These are phyloP conservation scores for Melopsittacus undulatus DNA, from an alignment of 2,797 vertebrate species.

Conservation along the genomic window DNA sequence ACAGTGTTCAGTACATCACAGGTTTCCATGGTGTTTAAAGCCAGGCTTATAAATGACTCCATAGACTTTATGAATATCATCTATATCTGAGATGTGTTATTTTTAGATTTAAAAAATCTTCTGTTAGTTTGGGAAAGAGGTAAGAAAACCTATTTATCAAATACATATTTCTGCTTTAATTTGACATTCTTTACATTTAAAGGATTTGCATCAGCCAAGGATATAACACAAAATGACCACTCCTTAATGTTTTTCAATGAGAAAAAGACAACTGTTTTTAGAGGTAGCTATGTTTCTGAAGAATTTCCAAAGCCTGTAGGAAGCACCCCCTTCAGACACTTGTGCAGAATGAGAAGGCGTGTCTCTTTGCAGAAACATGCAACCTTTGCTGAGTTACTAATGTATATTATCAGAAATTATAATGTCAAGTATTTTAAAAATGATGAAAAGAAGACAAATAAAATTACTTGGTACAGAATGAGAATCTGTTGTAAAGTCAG, in stretches of 20 bases:
- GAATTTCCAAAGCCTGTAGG: background rate
- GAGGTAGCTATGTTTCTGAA: background rate
- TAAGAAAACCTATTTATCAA: background rate
- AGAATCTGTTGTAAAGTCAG: conserved; percentile 5
- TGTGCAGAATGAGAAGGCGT: background rate
- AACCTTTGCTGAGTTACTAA: background rate
- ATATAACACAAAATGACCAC: background rate
- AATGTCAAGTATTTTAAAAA: background rate
- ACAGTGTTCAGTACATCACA: background rate
- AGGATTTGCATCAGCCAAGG: background rate
- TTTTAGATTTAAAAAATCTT: background rate
- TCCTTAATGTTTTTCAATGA: background rate
- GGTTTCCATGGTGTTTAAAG: background rate
- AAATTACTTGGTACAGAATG: conserved; percentile 16
- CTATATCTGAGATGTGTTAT: background rate
- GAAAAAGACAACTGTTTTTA: background rate
- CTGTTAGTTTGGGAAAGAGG: background rate
- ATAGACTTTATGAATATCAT: background rate
- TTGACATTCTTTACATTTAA: background rate
- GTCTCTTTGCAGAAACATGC: background rate
- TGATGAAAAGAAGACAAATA: background rate
- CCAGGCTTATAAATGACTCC: background rate
- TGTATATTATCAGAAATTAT: background rate
- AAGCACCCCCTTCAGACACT: background rate
- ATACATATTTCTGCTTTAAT: background rate